A percentile compares a stretch with the other conserved stretches of the same genome.
phyloP scores from a whole-genome alignment of 1,140 invertebrate species.

The Phymorhynchus buccinoides region DNA sequence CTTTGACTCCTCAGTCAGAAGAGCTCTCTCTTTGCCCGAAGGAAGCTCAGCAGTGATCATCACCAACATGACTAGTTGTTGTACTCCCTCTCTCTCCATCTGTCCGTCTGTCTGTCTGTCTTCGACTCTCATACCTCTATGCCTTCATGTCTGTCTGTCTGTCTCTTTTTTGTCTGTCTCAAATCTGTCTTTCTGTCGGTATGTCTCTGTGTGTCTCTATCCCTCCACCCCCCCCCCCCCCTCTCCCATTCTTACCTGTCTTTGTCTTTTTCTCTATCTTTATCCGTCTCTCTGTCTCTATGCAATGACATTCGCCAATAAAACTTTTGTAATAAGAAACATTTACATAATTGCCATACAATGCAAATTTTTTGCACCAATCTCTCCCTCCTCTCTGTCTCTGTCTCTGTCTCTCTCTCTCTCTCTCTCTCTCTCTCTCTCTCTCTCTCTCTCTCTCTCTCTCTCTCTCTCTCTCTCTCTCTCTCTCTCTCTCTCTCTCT shows the following conservation, averaged over 20 bases:
- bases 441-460: neutral
- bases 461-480: slow-evolving; percentile 18
- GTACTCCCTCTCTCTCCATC: too few species aligned
- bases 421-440: too few species aligned
- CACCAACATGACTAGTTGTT: too few species aligned
- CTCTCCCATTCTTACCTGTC: too few species aligned
- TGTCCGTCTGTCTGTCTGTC: too few species aligned
- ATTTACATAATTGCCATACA: too few species aligned
- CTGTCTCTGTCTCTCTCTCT: too few species aligned
- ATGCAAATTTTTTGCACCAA: too few species aligned
- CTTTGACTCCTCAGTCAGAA: neutral
- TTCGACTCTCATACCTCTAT: neutral
- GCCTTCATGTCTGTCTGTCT: neutral
- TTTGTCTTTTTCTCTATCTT: neutral
- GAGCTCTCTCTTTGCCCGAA: neutral
- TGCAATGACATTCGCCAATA: too few species aligned
- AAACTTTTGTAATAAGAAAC: too few species aligned
- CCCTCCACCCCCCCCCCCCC: neutral
- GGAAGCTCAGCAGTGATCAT: neutral
- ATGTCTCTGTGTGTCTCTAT: neutral
- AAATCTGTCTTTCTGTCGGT: neutral
- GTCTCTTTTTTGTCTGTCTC: neutral
- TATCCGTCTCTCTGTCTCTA: neutral
- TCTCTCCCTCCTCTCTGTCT: neutral
- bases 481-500: slow-evolving; percentile 26